Conservation (phyloP, 2,113 vertebrate species). For the Ammodramus savannarum region DNA sequence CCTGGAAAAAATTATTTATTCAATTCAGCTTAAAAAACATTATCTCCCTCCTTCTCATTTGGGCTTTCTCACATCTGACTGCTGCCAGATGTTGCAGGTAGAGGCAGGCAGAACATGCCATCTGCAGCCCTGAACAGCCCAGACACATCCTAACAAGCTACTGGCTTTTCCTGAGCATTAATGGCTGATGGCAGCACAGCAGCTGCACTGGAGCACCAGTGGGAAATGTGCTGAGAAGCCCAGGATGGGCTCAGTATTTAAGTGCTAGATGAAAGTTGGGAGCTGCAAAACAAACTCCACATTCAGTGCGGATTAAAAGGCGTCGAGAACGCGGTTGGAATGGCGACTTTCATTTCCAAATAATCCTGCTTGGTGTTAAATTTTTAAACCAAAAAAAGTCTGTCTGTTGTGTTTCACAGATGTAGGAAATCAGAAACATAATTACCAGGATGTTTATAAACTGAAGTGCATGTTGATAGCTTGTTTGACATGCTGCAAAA, state of each 20-base stretch:
- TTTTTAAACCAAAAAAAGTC: not conserved
- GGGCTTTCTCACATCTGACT: conserved; percentile 35
- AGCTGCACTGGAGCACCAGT: not conserved
- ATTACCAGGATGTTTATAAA: not conserved
- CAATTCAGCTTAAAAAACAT: not conserved
- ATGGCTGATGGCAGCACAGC: conserved; percentile 30
- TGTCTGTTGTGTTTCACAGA: not conserved
- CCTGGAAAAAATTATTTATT: not conserved
- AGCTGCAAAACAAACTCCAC: not conserved
- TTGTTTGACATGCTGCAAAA: not conserved
- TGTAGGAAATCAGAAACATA: not conserved
- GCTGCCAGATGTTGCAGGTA: conserved; percentile 53
- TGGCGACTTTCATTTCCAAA: not conserved
- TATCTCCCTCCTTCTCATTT: not conserved
- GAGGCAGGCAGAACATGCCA: conserved; percentile 10
- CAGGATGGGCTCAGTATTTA: not conserved
- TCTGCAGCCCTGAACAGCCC: not conserved
- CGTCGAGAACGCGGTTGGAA: not conserved
- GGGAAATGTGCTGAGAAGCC: not conserved
- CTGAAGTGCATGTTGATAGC: not conserved
- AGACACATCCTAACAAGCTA: not conserved
- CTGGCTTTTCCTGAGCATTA: conserved; percentile 3
- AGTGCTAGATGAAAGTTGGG: not conserved
- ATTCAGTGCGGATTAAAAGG: not conserved
- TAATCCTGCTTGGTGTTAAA: not conserved